Evolutionary conservation across 2,113 vertebrate genomes (phyloP).

Genomic region (Podarcis raffonei): DNA sequence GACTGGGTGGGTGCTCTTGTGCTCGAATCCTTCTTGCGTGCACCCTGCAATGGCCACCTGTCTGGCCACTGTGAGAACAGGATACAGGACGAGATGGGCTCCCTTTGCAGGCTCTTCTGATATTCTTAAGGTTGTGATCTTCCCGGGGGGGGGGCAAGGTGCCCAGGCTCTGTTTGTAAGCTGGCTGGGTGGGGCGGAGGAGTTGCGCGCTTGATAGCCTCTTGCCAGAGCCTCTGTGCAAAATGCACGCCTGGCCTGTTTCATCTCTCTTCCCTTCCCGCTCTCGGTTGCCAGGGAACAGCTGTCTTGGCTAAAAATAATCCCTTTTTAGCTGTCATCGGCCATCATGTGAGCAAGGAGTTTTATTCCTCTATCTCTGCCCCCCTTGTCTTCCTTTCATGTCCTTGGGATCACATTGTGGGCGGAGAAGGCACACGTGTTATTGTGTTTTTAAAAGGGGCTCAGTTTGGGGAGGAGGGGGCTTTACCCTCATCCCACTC

Average conservation of each 20-base stretch:
- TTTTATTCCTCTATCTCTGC: background rate
- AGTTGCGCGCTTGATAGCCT: background rate
- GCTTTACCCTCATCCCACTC: background rate
- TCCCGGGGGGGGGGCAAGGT: background rate
- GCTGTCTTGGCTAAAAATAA: constrained; percentile 30
- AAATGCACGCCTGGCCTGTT: background rate
- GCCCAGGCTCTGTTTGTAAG: too few species aligned
- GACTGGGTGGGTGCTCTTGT: too few species aligned
- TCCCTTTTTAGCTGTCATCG: background rate
- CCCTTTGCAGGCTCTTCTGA: too few species aligned
- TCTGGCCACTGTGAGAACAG: too few species aligned
- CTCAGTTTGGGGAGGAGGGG: background rate
- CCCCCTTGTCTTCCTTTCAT: background rate
- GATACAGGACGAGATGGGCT: too few species aligned
- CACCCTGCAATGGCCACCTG: too few species aligned
- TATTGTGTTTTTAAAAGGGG: background rate
- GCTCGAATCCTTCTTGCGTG: too few species aligned
- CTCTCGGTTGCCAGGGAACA: constrained; percentile 13
- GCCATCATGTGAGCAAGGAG: background rate
- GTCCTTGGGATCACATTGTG: constrained; percentile 5
- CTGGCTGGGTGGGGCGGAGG: too few species aligned
- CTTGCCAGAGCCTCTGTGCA: background rate
- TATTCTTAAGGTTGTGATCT: too few species aligned
- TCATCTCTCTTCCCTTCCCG: background rate
- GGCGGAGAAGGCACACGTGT: background rate